Percentiles rank a stretch among this genome's conserved stretches.
phyloP scores from a whole-genome alignment of 35 echinoderm and acorn worm species.

The Anneissia japonica region DNA sequence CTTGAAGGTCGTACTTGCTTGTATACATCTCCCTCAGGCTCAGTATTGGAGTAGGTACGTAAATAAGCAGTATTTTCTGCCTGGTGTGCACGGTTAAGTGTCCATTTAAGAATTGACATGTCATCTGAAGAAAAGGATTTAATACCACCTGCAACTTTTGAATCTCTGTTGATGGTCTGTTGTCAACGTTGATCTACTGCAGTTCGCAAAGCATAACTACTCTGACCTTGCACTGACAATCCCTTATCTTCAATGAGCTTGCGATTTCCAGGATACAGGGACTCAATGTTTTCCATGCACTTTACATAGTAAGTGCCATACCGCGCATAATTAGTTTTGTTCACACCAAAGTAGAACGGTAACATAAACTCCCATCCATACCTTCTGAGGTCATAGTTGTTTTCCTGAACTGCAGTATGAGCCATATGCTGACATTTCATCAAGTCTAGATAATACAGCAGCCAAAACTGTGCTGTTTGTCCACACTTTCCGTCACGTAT shows the following conservation, averaged over 20 bases:
- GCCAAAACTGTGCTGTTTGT: slow-evolving; percentile 39
- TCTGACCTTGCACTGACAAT: slow-evolving; percentile 44
- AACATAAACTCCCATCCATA: slow-evolving; percentile 44
- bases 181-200: slow-evolving; percentile 37
- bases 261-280: slow-evolving; percentile 38
- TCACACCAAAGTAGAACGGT: slow-evolving; percentile 41
- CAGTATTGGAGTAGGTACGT: neutral
- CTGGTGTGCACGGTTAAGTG: slow-evolving; percentile 24
- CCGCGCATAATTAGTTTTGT: slow-evolving; percentile 34
- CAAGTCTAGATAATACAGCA: slow-evolving; percentile 32
- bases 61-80: slow-evolving; percentile 28
- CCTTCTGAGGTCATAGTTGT: slow-evolving; percentile 29
- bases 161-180: slow-evolving; percentile 31
- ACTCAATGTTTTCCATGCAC: slow-evolving; percentile 44
- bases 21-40: neutral
- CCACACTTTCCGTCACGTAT: slow-evolving; percentile 16
- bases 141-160: slow-evolving; percentile 43
- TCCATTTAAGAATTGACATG: slow-evolving; percentile 32
- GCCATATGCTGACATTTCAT: slow-evolving; percentile 22
- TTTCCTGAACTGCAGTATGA: slow-evolving; percentile 31
- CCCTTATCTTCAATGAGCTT: slow-evolving; percentile 23
- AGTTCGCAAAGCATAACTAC: slow-evolving; percentile 34
- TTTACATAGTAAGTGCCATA: slow-evolving; percentile 40
- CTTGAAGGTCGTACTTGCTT: no score
- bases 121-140: slow-evolving; percentile 45